Evolutionary conservation across 2,888 invertebrate genomes (phyloP), one percentile per base, ranked within the genome.

Genomic region (Erpobdella octoculata): DNA sequence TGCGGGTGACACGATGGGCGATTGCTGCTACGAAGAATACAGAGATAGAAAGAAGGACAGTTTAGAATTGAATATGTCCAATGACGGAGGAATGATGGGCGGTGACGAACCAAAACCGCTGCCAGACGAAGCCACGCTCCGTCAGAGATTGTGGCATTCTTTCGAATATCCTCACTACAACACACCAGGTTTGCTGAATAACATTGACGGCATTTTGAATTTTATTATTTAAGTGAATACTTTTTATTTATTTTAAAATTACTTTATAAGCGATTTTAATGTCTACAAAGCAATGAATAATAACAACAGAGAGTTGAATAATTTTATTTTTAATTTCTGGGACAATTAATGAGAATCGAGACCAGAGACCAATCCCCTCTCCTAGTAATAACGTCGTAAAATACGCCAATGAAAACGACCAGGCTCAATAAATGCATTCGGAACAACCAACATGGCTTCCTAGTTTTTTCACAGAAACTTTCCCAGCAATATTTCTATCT

Each of bases 1-100:
- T 79, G 93, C 94, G 70, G 93, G 93, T 70, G 94, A 95, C 82
- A 91, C 95, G 75, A 94, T 96, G 79, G 92, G 97, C 31, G 98
- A 99, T 84, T 99, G 98, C 84, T 98, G 98, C 84, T 98, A 98
- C 85, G 98, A 99, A 85, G 98, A 98, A 83, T 98, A 98, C 85
- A 89, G 96, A 76, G 98, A 98, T 85, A 88, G 97, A 73, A 98
- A 98, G 84, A 88, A 98, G 71, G 98, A 99, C 85, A 98, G 98
- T 84, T 93, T 93, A 61, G 98, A 99, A 84, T 87, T 98, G 75
- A 98, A 98, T 84, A 79, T 81, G 4, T 82, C 83, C 72, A n/a
- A n/a, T n/a, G 78, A 81, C 73, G 81, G 79, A 2, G 92, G 93
- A 83, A 90, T 90, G 36, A 87, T 46, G 1, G 41, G 46, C 6